phyloP scores from a whole-genome alignment of 2,113 vertebrate species.

The Psilopogon haemacephalus region DNA sequence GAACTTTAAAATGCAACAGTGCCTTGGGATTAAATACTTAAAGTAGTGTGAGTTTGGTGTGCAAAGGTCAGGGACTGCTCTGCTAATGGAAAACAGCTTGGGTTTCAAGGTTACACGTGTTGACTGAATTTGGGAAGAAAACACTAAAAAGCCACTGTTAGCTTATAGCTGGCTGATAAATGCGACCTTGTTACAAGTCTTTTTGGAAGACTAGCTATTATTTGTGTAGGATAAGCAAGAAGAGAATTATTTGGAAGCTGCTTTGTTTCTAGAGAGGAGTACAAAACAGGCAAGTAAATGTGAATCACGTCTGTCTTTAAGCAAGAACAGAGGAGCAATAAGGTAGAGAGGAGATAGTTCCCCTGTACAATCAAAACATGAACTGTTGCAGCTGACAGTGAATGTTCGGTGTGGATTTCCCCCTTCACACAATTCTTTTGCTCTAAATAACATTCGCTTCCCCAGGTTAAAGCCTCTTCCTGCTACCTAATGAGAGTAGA shows the following conservation, averaged over 20 bases:
- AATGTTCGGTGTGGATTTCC: background rate
- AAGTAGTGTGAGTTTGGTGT: background rate
- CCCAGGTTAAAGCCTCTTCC: background rate
- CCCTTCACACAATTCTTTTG: fast-evolving
- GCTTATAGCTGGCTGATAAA: background rate
- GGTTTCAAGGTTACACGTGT: background rate
- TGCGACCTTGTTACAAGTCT: fast-evolving
- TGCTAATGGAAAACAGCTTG: background rate
- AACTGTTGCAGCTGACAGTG: background rate
- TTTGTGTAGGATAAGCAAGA: background rate
- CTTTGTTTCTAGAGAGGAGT: background rate
- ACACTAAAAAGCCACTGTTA: background rate
- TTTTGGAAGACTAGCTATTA: background rate
- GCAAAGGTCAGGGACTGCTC: background rate
- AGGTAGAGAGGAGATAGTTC: fast-evolving
- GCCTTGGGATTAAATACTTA: background rate
- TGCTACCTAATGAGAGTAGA: background rate
- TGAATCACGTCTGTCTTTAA: background rate
- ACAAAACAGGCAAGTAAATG: background rate
- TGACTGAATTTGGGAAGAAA: background rate
- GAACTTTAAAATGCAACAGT: fast-evolving
- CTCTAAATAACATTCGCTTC: background rate
- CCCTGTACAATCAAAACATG: background rate
- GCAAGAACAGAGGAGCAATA: background rate
- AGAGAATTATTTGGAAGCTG: background rate